phyloP scores from a whole-genome alignment of 2,797 vertebrate genomes.

The Lutjanus argentimaculatus region DNA sequence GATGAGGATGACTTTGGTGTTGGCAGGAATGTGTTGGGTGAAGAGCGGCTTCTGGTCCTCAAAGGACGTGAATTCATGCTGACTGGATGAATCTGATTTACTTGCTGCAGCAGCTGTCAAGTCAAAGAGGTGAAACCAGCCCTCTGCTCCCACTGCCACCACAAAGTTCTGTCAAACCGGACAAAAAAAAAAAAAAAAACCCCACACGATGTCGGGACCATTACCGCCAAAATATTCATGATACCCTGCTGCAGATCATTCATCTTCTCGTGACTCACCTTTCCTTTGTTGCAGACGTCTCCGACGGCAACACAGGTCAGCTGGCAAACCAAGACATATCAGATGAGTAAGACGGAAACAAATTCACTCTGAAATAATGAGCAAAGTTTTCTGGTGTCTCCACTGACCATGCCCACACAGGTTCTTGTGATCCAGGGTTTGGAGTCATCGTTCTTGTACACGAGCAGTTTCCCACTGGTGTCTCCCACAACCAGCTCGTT shows the following conservation, averaged over 20 bases:
- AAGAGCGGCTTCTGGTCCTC: slow-evolving; percentile 94
- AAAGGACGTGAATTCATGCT: slow-evolving; percentile 84
- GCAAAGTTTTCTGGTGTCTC: neutral
- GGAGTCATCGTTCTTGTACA: slow-evolving; percentile 95
- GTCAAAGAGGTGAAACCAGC: slow-evolving; percentile 98
- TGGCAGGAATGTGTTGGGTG: slow-evolving; percentile 97
- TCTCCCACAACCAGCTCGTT: slow-evolving; percentile 97
- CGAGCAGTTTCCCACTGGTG: slow-evolving; percentile 92
- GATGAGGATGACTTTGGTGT: slow-evolving; percentile 98
- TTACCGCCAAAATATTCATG: neutral
- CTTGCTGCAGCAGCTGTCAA: slow-evolving; percentile 83
- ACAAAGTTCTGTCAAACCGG: slow-evolving; percentile 90
- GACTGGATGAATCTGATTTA: slow-evolving; percentile 89
- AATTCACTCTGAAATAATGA: neutral
- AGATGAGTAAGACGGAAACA: neutral
- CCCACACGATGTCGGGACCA: neutral
- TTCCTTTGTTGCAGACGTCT: slow-evolving; percentile 97
- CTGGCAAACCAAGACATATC: slow-evolving; percentile 80
- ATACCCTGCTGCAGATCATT: neutral
- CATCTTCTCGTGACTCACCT: slow-evolving; percentile 82
- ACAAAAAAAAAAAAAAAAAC: neutral
- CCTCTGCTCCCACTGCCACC: slow-evolving; percentile 95
- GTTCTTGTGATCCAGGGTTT: slow-evolving; percentile 92
- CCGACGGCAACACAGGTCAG: slow-evolving; percentile 96
- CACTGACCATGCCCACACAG: slow-evolving; percentile 95